Percentiles rank a stretch among this genome's conserved stretches.
phyloP scores from a whole-genome alignment of 1,140 invertebrate species.

The Intoshia linei region DNA sequence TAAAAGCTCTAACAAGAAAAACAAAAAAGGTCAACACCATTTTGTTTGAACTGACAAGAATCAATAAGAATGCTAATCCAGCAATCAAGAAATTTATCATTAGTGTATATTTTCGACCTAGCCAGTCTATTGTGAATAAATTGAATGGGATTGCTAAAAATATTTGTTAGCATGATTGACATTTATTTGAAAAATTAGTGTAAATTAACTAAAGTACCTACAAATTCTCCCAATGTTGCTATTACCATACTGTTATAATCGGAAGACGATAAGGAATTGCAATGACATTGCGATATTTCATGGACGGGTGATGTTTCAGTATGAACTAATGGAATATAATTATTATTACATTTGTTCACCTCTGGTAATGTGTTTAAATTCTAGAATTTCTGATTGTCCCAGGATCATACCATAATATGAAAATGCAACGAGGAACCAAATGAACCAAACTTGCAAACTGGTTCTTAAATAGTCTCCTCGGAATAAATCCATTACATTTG shows the following conservation, averaged over 20 bases:
- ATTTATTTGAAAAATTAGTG: not conserved
- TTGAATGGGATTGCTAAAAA: conserved; percentile 15
- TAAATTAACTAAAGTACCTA: conserved; percentile 2
- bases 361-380: too few relatives aligned
- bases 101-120: conserved; percentile 60
- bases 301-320: too few relatives aligned
- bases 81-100: conserved; percentile 55
- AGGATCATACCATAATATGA: conserved; percentile 73
- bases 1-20: conserved; percentile 39
- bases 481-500: conserved; percentile 12
- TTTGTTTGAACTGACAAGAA: conserved; percentile 36
- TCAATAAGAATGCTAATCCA: conserved; percentile 40
- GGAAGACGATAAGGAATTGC: conserved; percentile 2
- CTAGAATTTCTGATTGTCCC: conserved; percentile 63
- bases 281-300: conserved; percentile 5
- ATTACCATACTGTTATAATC: conserved; percentile 7
- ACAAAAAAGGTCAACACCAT: conserved; percentile 13
- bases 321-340: too few relatives aligned
- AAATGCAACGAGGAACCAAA: conserved; percentile 60
- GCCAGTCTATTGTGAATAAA: conserved; percentile 50
- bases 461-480: conserved; percentile 11
- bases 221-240: conserved; percentile 7
- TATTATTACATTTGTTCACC: too few relatives aligned
- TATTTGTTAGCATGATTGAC: not conserved
- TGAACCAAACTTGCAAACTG: conserved; percentile 14